These are phyloP conservation scores for Centruroides vittatus DNA, from an alignment of 1,140 invertebrate species.

Conservation along the genomic window DNA sequence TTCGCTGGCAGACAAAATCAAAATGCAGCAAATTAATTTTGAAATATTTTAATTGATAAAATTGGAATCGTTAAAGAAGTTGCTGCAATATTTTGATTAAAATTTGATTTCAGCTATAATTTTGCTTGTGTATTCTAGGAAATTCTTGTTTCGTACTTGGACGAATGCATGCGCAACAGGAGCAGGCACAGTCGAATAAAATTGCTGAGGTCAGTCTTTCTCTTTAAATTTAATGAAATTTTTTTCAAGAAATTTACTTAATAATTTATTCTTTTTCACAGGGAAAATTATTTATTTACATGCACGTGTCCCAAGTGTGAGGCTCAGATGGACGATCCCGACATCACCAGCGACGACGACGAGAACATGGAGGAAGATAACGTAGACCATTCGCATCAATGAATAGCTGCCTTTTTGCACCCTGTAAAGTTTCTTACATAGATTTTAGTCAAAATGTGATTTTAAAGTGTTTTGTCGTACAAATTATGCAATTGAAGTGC, in stretches of 20 bases:
- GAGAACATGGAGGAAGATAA: not conserved
- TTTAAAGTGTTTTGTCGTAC: too few relatives aligned
- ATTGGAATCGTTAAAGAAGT: too few relatives aligned
- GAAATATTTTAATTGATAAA: too few relatives aligned
- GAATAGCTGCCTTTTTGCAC: too few relatives aligned
- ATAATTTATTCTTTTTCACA: constrained; percentile 24
- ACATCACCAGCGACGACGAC: constrained; percentile 63
- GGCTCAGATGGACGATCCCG: constrained; percentile 52
- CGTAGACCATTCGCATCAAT: too few relatives aligned
- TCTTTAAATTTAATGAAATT: not conserved
- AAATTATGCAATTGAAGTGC: too few relatives aligned
- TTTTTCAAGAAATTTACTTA: not conserved
- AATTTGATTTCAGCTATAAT: not conserved
- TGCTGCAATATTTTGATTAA: too few relatives aligned
- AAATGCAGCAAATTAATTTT: too few relatives aligned
- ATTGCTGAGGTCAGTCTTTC: constrained; percentile 39
- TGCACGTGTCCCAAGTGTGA: constrained; percentile 69
- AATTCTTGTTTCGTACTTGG: constrained; percentile 80
- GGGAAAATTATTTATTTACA: constrained; percentile 74
- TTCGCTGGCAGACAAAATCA: too few relatives aligned
- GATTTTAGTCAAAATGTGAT: too few relatives aligned
- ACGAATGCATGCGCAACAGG: constrained; percentile 60
- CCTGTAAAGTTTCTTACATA: too few relatives aligned
- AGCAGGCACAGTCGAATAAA: constrained; percentile 74
- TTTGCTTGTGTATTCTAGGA: constrained; percentile 35